Percentiles rank a stretch among this genome's conserved stretches.
These are phyloP conservation scores for Sminthurides aquaticus DNA, from an alignment of 2,888 invertebrate species.

Conservation along the genomic window DNA sequence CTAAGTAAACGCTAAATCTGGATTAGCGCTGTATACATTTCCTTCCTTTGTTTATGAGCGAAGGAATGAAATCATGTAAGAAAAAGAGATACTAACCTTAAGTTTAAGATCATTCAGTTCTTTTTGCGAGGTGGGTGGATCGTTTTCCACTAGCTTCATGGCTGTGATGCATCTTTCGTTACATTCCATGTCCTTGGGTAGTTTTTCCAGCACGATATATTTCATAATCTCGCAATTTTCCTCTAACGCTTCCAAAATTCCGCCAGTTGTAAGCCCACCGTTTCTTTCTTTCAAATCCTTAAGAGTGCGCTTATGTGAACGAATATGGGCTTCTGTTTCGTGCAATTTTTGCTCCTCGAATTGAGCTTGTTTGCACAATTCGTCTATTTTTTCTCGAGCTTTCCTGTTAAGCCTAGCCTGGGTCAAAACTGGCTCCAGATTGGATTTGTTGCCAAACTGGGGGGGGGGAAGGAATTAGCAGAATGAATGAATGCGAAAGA, in stretches of 20 bases:
- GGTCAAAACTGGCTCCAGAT: neutral
- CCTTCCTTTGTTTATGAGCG: no score
- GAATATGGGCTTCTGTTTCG: conserved; percentile 4
- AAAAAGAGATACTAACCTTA: conserved; percentile 2
- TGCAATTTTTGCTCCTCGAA: conserved; percentile 11
- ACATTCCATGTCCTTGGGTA: conserved; percentile 12
- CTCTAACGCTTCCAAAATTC: conserved; percentile 14
- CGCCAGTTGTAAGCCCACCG: conserved; percentile 8
- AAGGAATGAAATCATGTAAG: no score
- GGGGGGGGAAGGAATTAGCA: neutral
- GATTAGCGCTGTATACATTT: neutral
- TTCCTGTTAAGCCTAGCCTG: conserved; percentile 15
- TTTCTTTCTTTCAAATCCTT: conserved; percentile 10
- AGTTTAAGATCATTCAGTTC: conserved; percentile 7
- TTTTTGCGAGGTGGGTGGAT: conserved; percentile 12
- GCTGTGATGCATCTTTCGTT: conserved; percentile 15
- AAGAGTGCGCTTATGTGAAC: conserved; percentile 5
- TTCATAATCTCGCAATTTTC: conserved; percentile 14
- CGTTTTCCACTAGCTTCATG: conserved; percentile 17
- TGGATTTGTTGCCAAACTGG: conserved; percentile 7
- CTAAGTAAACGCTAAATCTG: neutral
- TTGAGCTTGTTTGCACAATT: conserved; percentile 14
- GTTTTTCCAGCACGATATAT: conserved; percentile 14
- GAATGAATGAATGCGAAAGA: neutral
- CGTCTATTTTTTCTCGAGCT: conserved; percentile 9